These are phyloP conservation scores for Oreamnos americanus DNA, from an alignment of 2,113 vertebrate species.

Conservation along the genomic window DNA sequence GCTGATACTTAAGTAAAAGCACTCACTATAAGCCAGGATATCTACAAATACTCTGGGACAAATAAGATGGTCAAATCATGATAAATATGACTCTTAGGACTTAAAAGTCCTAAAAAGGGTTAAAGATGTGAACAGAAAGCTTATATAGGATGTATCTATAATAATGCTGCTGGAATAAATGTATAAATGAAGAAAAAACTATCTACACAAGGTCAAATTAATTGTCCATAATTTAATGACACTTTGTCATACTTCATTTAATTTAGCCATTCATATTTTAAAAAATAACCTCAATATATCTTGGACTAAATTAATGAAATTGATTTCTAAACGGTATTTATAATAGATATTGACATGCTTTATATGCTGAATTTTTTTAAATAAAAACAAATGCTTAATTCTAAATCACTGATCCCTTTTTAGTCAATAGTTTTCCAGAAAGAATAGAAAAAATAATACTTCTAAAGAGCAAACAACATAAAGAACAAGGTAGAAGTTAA, in stretches of 20 bases:
- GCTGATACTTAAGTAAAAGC: not conserved
- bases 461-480: not conserved
- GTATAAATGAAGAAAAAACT: not conserved
- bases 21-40: not conserved
- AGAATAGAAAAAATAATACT: not conserved
- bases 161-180: not conserved
- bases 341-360: not conserved
- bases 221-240: constrained; percentile 5
- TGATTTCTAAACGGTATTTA: not conserved
- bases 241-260: not conserved
- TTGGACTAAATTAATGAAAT: not conserved
- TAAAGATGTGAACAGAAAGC: not conserved
- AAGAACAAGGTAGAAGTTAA: not conserved
- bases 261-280: not conserved
- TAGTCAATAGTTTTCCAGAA: not conserved
- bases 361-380: not conserved
- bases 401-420: not conserved
- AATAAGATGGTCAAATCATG: not conserved
- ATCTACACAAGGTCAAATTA: not conserved
- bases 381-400: not conserved
- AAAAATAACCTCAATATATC: not conserved
- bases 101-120: not conserved
- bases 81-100: not conserved
- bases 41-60: not conserved
- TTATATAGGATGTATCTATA: not conserved